Evolutionary conservation across 2,888 invertebrate genomes (phyloP).

Genomic region (Polydrusus pterygomalis): DNA sequence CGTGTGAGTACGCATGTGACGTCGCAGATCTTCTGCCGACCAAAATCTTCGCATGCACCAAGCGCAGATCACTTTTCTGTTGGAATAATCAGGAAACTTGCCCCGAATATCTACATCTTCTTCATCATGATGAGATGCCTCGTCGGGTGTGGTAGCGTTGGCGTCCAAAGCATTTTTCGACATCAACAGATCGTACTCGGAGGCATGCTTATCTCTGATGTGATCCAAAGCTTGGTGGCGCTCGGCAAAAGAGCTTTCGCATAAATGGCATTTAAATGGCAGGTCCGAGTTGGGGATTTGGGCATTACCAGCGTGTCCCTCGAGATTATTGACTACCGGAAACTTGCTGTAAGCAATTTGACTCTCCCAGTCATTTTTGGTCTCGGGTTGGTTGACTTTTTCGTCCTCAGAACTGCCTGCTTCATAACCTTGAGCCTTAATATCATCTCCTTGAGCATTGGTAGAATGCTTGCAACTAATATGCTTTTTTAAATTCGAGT

Average conservation of each 20-base stretch:
- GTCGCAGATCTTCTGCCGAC: conserved; percentile 94
- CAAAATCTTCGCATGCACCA: conserved; percentile 95
- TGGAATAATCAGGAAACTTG: conserved; percentile 90
- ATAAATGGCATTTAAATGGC: conserved; percentile 94
- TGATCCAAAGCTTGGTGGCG: conserved; percentile 88
- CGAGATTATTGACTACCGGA: conserved; percentile 23
- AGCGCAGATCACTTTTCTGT: conserved; percentile 91
- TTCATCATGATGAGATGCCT: conserved; percentile 73
- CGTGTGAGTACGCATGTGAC: conserved; percentile 96
- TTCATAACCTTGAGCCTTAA: conserved; percentile 70
- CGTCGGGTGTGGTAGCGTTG: conserved; percentile 73
- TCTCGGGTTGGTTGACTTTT: conserved; percentile 68
- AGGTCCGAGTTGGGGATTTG: conserved; percentile 76
- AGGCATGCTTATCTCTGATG: conserved; percentile 82
- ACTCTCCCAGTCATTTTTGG: conserved; percentile 62
- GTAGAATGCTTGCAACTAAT: conserved; percentile 82
- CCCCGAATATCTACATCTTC: conserved; percentile 84
- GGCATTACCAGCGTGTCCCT: conserved; percentile 56
- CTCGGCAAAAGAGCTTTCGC: conserved; percentile 89
- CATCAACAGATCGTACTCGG: conserved; percentile 88
- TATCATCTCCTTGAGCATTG: conserved; percentile 70
- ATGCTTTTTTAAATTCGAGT: conserved; percentile 87
- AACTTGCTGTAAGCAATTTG: conserved; percentile 64
- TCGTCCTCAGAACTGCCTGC: conserved; percentile 71
- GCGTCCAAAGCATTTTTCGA: conserved; percentile 85